Percentiles rank a stretch among this genome's conserved stretches.
Evolutionary conservation across 2,797 vertebrate species (phyloP).

Genomic region (Syngnathus acus): DNA sequence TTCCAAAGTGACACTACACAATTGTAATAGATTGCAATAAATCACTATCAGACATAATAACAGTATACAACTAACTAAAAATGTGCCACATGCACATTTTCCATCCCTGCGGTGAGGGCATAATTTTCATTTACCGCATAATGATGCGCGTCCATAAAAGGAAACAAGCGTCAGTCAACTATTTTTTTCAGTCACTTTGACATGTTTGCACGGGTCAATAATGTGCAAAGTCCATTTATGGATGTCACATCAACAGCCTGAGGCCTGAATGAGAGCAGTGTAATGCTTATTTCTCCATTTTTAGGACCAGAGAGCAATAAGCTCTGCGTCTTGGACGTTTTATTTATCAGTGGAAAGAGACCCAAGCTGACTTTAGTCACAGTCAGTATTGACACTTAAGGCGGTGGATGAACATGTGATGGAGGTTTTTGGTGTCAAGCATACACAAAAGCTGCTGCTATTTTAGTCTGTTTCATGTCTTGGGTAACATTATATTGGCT

Average conservation of each 20-base stretch:
- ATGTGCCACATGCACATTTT: neutral
- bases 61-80: neutral
- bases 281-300: constrained; percentile 10
- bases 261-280: constrained; percentile 3
- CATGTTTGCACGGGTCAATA: constrained; percentile 35
- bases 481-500: neutral
- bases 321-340: neutral
- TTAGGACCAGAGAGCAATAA: neutral
- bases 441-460: neutral
- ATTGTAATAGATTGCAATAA: neutral
- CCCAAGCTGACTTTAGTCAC: neutral
- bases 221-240: constrained; percentile 31
- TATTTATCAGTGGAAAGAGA: neutral
- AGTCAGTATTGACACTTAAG: neutral
- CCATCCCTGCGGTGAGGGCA: neutral
- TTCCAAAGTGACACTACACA: neutral
- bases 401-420: neutral
- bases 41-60: neutral
- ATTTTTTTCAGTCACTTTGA: neutral
- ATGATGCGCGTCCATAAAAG: neutral
- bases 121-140: neutral
- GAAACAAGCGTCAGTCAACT: neutral
- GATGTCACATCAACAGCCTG: constrained; percentile 11
- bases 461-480: too few relatives aligned
- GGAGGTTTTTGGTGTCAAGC: neutral